A percentile compares a stretch with the other conserved stretches of the same genome.
Evolutionary conservation across 2,888 invertebrate genomes (phyloP).

Genomic region (Xestia xanthographa): DNA sequence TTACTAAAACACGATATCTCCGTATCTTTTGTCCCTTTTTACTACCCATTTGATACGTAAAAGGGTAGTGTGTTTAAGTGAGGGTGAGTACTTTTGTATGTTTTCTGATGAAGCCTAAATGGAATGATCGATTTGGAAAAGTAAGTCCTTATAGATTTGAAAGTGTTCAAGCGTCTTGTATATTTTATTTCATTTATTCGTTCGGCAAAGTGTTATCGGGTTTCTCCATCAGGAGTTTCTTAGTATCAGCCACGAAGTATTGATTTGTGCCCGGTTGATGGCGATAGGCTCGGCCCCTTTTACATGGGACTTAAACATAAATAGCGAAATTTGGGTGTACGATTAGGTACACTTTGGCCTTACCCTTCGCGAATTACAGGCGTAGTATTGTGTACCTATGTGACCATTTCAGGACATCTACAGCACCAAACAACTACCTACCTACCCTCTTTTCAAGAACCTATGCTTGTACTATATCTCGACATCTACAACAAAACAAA

Average conservation of each 20-base stretch:
- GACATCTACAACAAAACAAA: neutral
- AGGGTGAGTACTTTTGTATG: constrained; percentile 10
- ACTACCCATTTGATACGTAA: constrained; percentile 12
- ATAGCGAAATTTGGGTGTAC: neutral
- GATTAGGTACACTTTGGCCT: neutral
- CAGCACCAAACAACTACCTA: neutral
- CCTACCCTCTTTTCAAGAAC: neutral
- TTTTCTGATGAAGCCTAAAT: constrained; percentile 20
- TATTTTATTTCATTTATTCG: too few species aligned
- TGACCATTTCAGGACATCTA: neutral
- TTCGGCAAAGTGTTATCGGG: too few species aligned
- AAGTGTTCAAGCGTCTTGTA: neutral
- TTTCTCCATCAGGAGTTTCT: too few species aligned
- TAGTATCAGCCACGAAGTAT: too few species aligned
- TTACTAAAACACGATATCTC: constrained; percentile 32
- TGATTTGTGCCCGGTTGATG: too few species aligned
- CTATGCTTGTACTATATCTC: neutral
- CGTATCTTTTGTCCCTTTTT: constrained; percentile 43
- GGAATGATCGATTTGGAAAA: neutral
- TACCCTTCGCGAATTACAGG: neutral
- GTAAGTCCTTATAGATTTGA: neutral
- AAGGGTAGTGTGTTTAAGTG: constrained; percentile 28
- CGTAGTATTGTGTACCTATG: neutral
- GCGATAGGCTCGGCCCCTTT: too few species aligned
- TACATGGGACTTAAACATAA: too few species aligned